Percentiles rank a stretch among this genome's conserved stretches.
These are phyloP conservation scores for Hypothenemus hampei DNA, from an alignment of 1,140 invertebrate species.

Conservation along the genomic window DNA sequence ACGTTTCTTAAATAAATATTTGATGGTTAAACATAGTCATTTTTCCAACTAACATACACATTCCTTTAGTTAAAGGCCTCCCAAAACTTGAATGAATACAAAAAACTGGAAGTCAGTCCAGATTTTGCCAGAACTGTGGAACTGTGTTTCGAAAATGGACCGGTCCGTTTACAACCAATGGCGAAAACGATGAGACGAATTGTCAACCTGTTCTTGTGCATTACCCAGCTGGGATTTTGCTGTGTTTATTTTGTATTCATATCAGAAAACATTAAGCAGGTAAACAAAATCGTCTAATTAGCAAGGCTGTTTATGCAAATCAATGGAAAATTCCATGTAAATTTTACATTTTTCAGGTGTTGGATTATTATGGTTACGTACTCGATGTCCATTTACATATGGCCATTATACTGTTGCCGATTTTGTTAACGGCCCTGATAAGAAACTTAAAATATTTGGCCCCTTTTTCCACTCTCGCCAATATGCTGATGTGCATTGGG, in stretches of 20 bases:
- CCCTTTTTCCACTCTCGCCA: slow-evolving; percentile 65
- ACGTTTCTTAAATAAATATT: background rate
- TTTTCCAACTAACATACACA: background rate
- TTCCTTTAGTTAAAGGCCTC: slow-evolving; percentile 59
- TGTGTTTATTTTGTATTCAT: slow-evolving; percentile 94
- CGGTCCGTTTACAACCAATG: slow-evolving; percentile 53
- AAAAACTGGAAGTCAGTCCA: slow-evolving; percentile 50
- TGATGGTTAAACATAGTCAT: background rate
- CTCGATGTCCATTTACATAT: slow-evolving; percentile 64
- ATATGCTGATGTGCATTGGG: slow-evolving; percentile 61
- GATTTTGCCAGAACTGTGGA: slow-evolving; percentile 76
- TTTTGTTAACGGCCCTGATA: slow-evolving; percentile 69
- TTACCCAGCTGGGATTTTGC: slow-evolving; percentile 92
- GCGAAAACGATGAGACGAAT: slow-evolving; percentile 57
- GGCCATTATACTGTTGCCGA: slow-evolving; percentile 63
- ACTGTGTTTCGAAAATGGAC: slow-evolving; percentile 69
- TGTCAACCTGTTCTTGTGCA: slow-evolving; percentile 75
- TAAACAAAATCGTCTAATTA: slow-evolving; percentile 40
- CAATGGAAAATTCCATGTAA: slow-evolving; percentile 1
- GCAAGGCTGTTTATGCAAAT: background rate
- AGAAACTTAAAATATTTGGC: slow-evolving; percentile 70
- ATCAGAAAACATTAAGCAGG: slow-evolving; percentile 72
- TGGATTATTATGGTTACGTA: slow-evolving; percentile 55
- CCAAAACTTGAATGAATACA: slow-evolving; percentile 56
- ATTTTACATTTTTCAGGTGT: slow-evolving; percentile 51